Conservation (phyloP, 2,113 vertebrate species). For the Cygnus atratus region DNA sequence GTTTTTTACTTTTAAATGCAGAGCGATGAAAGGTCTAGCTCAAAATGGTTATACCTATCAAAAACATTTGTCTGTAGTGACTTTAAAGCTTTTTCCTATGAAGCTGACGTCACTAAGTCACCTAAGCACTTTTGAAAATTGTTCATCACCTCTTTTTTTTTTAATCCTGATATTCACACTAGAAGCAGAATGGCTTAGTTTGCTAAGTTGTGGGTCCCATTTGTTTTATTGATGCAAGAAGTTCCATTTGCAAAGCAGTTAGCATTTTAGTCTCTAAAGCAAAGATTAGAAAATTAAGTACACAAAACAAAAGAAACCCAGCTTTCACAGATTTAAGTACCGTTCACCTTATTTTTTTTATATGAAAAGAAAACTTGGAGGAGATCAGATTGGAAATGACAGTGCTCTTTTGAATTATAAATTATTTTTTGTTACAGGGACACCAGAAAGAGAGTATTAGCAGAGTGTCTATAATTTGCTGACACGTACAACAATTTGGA, state of each 20-base stretch:
- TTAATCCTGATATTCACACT: background rate
- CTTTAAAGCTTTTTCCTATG: background rate
- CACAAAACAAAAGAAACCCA: background rate
- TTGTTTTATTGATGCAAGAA: background rate
- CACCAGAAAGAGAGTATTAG: background rate
- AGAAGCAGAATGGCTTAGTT: background rate
- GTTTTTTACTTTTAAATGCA: background rate
- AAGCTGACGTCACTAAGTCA: background rate
- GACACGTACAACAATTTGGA: background rate
- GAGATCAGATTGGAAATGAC: background rate
- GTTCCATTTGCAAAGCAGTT: background rate
- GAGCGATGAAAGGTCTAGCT: background rate
- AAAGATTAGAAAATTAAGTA: background rate
- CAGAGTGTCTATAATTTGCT: slow-evolving; percentile 14
- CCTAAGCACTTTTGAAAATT: background rate
- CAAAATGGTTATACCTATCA: background rate
- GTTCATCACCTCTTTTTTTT: background rate
- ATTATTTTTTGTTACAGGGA: background rate
- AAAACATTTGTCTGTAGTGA: background rate
- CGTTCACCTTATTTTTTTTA: background rate
- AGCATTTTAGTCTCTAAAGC: background rate
- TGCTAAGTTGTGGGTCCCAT: background rate
- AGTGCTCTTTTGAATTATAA: background rate
- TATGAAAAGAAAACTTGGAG: background rate
- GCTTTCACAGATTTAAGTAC: background rate